Conservation (phyloP, 1,140 invertebrate species). For the Listronotus bonariensis region DNA sequence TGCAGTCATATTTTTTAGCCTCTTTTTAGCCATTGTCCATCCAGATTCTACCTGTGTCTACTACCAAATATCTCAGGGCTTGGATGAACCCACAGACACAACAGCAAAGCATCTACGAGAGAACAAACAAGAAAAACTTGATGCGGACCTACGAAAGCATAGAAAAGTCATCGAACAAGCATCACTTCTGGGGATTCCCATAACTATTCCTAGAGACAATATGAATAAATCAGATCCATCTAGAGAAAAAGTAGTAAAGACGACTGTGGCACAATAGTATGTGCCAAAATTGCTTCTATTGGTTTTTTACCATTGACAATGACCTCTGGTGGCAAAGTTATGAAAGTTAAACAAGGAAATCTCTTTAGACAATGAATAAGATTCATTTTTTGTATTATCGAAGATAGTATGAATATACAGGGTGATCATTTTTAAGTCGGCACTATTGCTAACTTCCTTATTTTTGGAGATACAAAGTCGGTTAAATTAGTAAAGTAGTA, state of each 20-base stretch:
- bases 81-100: conserved; percentile 36
- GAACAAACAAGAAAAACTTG: conserved; percentile 40
- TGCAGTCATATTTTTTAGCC: conserved; percentile 16
- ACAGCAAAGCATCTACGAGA: conserved; percentile 38
- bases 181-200: conserved; percentile 28
- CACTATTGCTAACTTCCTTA: no score
- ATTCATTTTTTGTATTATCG: no score
- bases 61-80: conserved; percentile 44
- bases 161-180: conserved; percentile 40
- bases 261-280: no score
- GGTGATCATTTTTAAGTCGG: no score
- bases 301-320: no score
- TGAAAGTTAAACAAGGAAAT: no score
- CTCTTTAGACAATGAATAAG: no score
- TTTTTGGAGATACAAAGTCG: no score
- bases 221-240: not conserved
- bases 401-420: no score
- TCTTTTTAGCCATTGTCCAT: conserved; percentile 45
- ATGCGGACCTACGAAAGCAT: conserved; percentile 42
- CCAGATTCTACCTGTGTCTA: conserved; percentile 49
- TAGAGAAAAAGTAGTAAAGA: not conserved
- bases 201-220: conserved; percentile 9
- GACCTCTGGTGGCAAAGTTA: no score
- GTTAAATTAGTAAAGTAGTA: no score
- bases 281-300: no score